Evolutionary conservation across 2,888 invertebrate species (phyloP), one percentile per base, ranked within the genome.

Genomic region (Gastrophysa polygoni): DNA sequence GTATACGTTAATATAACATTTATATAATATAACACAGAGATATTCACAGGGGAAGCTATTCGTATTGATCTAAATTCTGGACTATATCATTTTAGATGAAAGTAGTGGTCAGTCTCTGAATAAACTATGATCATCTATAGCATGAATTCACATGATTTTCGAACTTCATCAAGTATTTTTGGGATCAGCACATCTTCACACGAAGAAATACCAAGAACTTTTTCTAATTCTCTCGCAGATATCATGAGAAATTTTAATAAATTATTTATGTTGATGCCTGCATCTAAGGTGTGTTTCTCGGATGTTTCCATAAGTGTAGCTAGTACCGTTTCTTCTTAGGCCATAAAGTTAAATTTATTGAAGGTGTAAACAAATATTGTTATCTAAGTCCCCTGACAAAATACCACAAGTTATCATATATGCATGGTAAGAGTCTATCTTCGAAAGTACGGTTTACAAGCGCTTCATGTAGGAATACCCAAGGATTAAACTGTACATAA

Each of bases 211-310:
- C 54, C 24, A 21, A 24, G 54, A 54, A 38, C 43, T 17, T 54
- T 28, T 16, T 16, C 24, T 54, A 54, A 54, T 54, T 54, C 43
- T 24, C 43, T 43, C 54, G 54, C 28, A 43, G 16, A 43, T 54
- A 54, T 54, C 52, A 54, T 43, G 54, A 24, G 43, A 54, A 54
- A 54, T 54, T 54, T 54, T 38, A 54, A 54, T 54, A 54, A 43
- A 43, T 38, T 38, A 38, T 38, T n/a, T 43, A 54, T 54, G 54
- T 43, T 24, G 21, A 54, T 38, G 43, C 54, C 43, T 43, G 54
- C 43, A 38, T 54, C 5, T 43, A 44, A 54, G 54, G 54, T 54
- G 54, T 54, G 54, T 54, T 54, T 43, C 38, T 54, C 52, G 43
- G 43, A 54, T 43, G 43, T 38, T 54, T 43, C 21, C 54, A 54